Percentiles rank a stretch among this genome's conserved stretches.
phyloP scores from a whole-genome alignment of 2,888 invertebrate species.

The Lapara coniferarum region DNA sequence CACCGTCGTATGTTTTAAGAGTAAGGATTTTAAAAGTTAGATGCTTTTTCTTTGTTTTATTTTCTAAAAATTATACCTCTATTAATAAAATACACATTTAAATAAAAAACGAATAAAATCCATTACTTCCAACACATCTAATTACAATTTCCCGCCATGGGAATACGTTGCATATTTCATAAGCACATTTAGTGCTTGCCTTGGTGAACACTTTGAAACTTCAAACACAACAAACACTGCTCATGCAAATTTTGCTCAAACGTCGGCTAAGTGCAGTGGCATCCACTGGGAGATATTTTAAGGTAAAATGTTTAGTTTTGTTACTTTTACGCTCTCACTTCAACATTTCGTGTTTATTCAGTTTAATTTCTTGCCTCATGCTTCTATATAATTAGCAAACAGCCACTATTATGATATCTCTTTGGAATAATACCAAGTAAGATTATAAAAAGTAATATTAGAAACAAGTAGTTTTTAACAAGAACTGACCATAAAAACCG shows the following conservation, averaged over 20 bases:
- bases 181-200: constrained; percentile 49
- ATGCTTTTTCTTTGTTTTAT: no score
- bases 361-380: constrained; percentile 7
- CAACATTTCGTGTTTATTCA: constrained; percentile 15
- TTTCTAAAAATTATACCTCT: no score
- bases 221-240: constrained; percentile 54
- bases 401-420: constrained; percentile 28
- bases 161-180: constrained; percentile 58
- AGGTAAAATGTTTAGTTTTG: constrained; percentile 38
- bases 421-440: not conserved
- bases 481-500: no score
- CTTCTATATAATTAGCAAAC: constrained; percentile 36
- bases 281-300: constrained; percentile 44
- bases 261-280: constrained; percentile 49
- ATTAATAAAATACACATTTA: not conserved
- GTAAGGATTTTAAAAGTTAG: no score
- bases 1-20: no score
- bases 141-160: constrained; percentile 36
- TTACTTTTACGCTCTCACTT: constrained; percentile 31
- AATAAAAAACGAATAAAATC: no score
- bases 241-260: constrained; percentile 58
- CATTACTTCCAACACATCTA: not conserved
- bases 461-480: not conserved
- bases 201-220: constrained; percentile 44
- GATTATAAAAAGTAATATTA: not conserved